Evolutionary conservation across 1,140 invertebrate genomes (phyloP).

Genomic region (Neodiprion virginianus): DNA sequence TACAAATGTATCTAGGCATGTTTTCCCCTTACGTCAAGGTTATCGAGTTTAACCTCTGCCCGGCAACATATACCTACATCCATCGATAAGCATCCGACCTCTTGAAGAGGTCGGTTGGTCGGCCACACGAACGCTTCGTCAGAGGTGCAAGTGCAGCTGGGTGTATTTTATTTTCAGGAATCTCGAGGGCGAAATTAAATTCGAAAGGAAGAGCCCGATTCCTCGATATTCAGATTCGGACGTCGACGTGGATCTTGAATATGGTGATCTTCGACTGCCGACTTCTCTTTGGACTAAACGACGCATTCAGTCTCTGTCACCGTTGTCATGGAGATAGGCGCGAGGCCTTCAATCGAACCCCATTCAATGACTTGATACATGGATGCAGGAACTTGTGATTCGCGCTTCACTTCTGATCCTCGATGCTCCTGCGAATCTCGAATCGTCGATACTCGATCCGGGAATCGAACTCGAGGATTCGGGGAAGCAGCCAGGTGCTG

Average conservation of each 20-base stretch:
- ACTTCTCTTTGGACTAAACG: not conserved
- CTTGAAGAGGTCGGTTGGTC: not conserved
- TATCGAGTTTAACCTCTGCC: not conserved
- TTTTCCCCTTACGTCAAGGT: not conserved
- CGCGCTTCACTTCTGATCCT: too few species aligned
- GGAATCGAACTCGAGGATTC: too few species aligned
- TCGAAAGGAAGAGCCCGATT: not conserved
- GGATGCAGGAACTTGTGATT: not conserved
- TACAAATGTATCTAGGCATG: not conserved
- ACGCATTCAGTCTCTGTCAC: slow-evolving; percentile 4
- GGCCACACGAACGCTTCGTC: not conserved
- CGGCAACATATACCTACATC: not conserved
- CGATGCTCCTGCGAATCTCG: too few species aligned
- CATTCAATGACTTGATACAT: slow-evolving; percentile 7
- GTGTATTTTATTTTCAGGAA: not conserved
- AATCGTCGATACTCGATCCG: too few species aligned
- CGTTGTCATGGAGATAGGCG: not conserved
- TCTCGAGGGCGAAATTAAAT: not conserved
- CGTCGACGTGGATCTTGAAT: not conserved
- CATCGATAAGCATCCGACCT: not conserved
- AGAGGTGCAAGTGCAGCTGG: not conserved
- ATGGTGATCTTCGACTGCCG: not conserved
- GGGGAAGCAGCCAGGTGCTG: too few species aligned
- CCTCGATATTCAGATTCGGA: not conserved
- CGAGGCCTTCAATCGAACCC: not conserved